A percentile compares a stretch with the other conserved stretches of the same genome.
These are phyloP conservation scores for Phyllotreta striolata DNA, from an alignment of 2,888 invertebrate species.

Conservation along the genomic window DNA sequence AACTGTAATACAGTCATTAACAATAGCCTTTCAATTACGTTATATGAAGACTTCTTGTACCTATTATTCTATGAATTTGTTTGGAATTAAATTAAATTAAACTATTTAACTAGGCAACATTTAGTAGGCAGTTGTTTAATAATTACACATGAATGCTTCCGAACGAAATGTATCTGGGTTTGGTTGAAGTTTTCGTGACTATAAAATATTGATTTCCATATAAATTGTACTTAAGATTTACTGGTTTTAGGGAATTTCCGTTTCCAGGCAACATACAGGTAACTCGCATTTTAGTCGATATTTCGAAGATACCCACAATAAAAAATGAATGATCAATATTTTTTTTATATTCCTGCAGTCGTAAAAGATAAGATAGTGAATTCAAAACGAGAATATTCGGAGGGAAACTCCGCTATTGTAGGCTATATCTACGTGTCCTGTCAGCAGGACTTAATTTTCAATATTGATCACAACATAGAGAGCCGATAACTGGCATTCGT, in stretches of 20 bases:
- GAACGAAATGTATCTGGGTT: background rate
- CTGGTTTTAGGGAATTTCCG: slow-evolving; percentile 12
- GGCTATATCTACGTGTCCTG: slow-evolving; percentile 17
- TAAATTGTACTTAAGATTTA: slow-evolving; percentile 16
- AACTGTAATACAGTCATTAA: slow-evolving; percentile 48
- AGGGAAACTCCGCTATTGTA: slow-evolving; percentile 15
- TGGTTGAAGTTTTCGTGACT: slow-evolving; percentile 6
- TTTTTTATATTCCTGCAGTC: too few species aligned
- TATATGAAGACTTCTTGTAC: slow-evolving; percentile 1
- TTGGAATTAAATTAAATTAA: background rate
- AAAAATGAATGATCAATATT: too few species aligned
- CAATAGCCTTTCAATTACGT: slow-evolving; percentile 26
- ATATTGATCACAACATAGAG: slow-evolving; percentile 27
- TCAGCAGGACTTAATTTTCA: slow-evolving; percentile 31
- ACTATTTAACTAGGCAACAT: too few species aligned
- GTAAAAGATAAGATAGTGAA: slow-evolving; percentile 2
- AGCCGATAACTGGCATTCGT: slow-evolving; percentile 28
- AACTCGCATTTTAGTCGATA: too few species aligned
- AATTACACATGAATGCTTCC: background rate
- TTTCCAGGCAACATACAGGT: slow-evolving; percentile 8
- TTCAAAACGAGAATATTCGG: slow-evolving; percentile 18
- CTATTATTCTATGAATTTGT: background rate
- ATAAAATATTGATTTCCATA: slow-evolving; percentile 12
- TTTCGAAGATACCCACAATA: too few species aligned
- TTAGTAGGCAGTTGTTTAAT: too few species aligned